A percentile compares a stretch with the other conserved stretches of the same genome.
Evolutionary conservation across 1,140 invertebrate genomes (phyloP).

Genomic region (Drosophila rhopaloa): DNA sequence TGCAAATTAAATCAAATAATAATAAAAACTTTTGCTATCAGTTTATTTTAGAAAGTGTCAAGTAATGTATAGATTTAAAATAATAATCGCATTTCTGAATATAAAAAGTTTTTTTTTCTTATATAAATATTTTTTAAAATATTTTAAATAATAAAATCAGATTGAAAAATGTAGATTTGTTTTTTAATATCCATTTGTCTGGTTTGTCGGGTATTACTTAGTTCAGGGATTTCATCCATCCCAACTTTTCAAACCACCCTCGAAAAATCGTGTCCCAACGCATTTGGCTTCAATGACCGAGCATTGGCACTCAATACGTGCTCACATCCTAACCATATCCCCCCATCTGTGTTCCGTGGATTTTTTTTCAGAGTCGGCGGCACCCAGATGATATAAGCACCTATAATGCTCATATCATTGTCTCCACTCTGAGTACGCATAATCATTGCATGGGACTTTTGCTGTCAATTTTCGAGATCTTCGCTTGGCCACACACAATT

Average conservation of each 20-base stretch:
- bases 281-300: constrained; percentile 18
- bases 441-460: constrained; percentile 4
- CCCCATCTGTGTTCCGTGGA: constrained; percentile 5
- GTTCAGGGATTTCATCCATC: no score
- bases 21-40: no score
- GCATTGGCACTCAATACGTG: constrained; percentile 1
- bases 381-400: constrained; percentile 25
- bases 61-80: no score
- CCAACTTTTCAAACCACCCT: constrained; percentile 6
- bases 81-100: no score
- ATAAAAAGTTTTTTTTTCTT: no score
- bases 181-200: no score
- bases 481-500: constrained; percentile 26
- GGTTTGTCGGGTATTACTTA: no score
- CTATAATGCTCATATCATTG: constrained; percentile 32
- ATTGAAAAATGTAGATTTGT: no score
- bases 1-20: no score
- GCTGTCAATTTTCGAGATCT: constrained; percentile 29
- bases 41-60: no score
- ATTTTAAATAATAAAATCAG: no score
- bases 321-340: constrained; percentile 12
- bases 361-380: constrained; percentile 1
- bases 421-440: constrained; percentile 14
- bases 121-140: not conserved
- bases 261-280: constrained; percentile 10